A percentile compares a stretch with the other conserved stretches of the same genome.
phyloP scores from a whole-genome alignment of 2,113 vertebrate genomes.

The Callaeas wilsoni region DNA sequence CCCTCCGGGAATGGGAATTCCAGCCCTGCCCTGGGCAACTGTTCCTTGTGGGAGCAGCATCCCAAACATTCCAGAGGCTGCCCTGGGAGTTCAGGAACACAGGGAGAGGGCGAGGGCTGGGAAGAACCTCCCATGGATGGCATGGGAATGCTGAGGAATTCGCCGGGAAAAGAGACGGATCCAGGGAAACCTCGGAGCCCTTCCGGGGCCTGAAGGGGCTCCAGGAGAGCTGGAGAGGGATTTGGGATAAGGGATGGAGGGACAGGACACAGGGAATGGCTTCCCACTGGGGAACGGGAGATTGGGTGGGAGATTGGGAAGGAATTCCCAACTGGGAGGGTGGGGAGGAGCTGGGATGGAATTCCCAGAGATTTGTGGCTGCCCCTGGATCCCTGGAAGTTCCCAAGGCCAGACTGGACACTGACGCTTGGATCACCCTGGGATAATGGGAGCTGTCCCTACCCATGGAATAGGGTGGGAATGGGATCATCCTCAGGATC shows the following conservation, averaged over 20 bases:
- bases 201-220: not conserved
- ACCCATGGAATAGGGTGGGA: not conserved
- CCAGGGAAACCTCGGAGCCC: not conserved
- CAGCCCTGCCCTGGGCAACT: not conserved
- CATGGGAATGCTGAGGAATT: not conserved
- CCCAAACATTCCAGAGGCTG: not conserved
- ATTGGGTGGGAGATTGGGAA: no score
- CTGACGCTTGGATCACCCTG: no score
- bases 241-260: not conserved
- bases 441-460: not conserved
- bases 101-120: rapidly evolving
- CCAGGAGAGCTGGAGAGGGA: not conserved
- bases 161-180: not conserved
- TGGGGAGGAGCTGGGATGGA: no score
- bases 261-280: not conserved
- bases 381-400: no score
- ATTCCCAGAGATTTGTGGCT: no score
- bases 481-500: no score
- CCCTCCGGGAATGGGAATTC: not conserved
- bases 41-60: not conserved
- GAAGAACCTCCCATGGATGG: rapidly evolving
- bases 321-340: no score
- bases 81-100: not conserved
- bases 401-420: no score
- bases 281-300: no score